A percentile compares a stretch with the other conserved stretches of the same genome.
These are phyloP conservation scores for Brachymystax lenok DNA, from an alignment of 2,797 vertebrate species.

Conservation along the genomic window DNA sequence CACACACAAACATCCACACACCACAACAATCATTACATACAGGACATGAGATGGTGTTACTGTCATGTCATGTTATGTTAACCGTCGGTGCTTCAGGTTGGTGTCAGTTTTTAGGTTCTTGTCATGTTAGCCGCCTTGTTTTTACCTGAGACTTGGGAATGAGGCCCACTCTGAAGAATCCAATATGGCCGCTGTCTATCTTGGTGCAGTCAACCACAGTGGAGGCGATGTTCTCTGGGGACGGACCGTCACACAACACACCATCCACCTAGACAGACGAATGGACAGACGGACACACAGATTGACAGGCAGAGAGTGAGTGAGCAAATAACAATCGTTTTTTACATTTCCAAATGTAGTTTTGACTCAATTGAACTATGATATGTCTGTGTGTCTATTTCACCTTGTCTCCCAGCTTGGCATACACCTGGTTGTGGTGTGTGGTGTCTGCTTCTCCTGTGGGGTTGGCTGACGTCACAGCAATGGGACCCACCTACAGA, in stretches of 20 bases:
- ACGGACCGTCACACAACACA: conserved; percentile 87
- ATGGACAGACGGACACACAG: neutral
- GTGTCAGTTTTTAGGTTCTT: neutral
- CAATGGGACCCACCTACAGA: conserved; percentile 85
- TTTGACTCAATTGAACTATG: no score
- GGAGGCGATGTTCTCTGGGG: conserved; percentile 89
- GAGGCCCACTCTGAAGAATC: conserved; percentile 88
- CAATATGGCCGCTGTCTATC: conserved; percentile 81
- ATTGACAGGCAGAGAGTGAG: no score
- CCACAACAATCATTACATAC: no score
- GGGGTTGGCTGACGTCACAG: conserved; percentile 90
- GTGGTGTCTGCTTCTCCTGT: conserved; percentile 92
- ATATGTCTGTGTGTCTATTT: no score
- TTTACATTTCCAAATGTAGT: no score
- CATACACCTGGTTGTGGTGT: conserved; percentile 90
- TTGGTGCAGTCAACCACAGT: conserved; percentile 92
- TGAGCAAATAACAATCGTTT: no score
- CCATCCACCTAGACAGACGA: conserved; percentile 82
- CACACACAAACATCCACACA: no score
- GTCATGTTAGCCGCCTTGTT: no score
- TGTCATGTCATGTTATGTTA: no score
- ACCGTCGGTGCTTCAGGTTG: no score
- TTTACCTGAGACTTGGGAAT: conserved; percentile 88
- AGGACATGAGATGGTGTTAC: no score
- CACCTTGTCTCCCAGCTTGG: conserved; percentile 88